These are phyloP conservation scores for Malacoraja senta DNA, from an alignment of 2,797 vertebrate genomes.

Conservation along the genomic window DNA sequence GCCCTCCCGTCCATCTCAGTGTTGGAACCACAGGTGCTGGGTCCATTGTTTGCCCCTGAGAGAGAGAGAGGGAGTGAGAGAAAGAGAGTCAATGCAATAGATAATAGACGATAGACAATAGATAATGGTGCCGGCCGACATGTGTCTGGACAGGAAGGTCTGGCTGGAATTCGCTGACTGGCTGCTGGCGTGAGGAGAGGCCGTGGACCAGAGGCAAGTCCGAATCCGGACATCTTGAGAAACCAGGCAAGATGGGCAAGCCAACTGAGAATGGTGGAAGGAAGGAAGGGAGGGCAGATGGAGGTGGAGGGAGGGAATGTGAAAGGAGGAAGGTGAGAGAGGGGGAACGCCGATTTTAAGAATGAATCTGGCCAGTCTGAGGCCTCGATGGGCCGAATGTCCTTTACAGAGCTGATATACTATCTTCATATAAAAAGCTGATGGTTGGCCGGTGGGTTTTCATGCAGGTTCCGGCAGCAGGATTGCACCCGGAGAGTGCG, in stretches of 20 bases:
- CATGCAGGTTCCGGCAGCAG: not conserved
- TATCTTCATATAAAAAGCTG: constrained; percentile 12
- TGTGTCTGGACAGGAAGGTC: too few species aligned
- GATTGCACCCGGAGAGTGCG: not conserved
- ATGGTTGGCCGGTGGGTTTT: not conserved
- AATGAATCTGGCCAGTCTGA: not conserved
- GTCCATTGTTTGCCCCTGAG: not conserved
- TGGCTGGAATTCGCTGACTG: too few species aligned
- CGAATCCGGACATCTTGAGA: too few species aligned
- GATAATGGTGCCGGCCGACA: too few species aligned
- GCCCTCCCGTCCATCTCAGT: not conserved
- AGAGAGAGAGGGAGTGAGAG: too few species aligned
- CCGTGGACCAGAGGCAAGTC: not conserved
- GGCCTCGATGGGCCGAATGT: not conserved
- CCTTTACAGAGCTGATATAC: not conserved
- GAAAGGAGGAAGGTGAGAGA: constrained; percentile 56
- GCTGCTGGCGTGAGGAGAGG: not conserved
- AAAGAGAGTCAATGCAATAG: too few species aligned
- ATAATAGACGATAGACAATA: too few species aligned
- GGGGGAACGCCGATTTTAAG: constrained; percentile 45
- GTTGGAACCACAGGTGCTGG: not conserved
- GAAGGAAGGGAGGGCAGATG: constrained; percentile 56
- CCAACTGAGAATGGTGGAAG: constrained; percentile 57
- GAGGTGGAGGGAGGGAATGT: not conserved
- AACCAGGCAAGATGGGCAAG: constrained; percentile 51